A percentile compares a stretch with the other conserved stretches of the same genome.
Evolutionary conservation across 2,113 vertebrate genomes (phyloP).

Genomic region (Dasyornis broadbenti): DNA sequence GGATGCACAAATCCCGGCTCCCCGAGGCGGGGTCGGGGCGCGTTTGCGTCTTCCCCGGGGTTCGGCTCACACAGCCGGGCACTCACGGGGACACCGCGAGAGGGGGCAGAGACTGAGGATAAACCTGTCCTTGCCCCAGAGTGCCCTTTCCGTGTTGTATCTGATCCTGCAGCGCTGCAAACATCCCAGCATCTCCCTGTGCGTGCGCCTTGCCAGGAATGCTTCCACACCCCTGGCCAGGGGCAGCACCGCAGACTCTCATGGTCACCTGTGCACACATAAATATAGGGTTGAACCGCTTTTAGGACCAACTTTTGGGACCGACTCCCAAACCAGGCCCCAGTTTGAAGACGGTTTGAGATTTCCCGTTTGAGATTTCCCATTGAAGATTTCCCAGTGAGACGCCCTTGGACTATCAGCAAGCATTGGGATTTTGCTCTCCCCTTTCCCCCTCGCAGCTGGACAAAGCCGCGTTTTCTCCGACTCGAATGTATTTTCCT

Average conservation of each 20-base stretch:
- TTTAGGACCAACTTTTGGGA: background rate
- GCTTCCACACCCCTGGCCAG: accelerated
- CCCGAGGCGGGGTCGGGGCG: accelerated
- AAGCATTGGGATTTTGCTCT: background rate
- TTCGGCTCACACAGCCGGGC: accelerated
- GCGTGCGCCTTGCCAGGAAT: accelerated
- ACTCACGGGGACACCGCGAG: background rate
- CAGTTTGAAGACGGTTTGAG: background rate
- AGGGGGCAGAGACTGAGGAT: accelerated
- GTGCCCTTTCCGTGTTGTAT: accelerated
- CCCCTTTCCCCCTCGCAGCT: background rate
- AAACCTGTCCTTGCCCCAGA: accelerated
- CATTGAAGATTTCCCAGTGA: background rate
- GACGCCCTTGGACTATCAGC: background rate
- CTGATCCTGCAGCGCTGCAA: accelerated
- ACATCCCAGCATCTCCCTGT: accelerated
- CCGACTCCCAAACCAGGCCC: background rate
- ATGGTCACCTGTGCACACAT: accelerated
- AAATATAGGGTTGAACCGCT: accelerated
- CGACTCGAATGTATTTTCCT: background rate
- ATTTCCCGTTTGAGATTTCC: background rate
- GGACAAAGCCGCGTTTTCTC: slow-evolving; percentile 54
- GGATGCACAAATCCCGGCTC: background rate
- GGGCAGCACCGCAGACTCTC: accelerated
- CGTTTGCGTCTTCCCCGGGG: accelerated